phyloP scores from a whole-genome alignment of 2,797 vertebrate species.

The Epinephelus malabaricus region DNA sequence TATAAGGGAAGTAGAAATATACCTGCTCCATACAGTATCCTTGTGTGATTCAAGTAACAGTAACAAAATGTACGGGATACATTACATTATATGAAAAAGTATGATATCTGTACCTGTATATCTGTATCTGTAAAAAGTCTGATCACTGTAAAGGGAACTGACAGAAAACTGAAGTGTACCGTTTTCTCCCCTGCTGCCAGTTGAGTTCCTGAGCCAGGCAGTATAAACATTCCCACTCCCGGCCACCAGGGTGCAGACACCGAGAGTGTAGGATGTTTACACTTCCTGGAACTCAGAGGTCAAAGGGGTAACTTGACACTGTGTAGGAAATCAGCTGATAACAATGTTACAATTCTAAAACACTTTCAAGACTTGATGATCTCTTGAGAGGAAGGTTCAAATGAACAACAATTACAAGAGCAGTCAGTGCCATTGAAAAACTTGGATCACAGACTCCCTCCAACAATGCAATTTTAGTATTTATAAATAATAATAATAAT shows the following conservation, averaged over 20 bases:
- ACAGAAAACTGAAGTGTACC: background rate
- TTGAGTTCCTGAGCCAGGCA: constrained; percentile 89
- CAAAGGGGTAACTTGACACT: constrained; percentile 27
- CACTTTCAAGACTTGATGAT: background rate
- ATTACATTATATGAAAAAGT: background rate
- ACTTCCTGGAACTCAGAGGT: constrained; percentile 91
- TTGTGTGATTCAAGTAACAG: background rate
- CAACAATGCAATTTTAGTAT: too few relatives aligned
- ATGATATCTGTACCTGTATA: background rate
- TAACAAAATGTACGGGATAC: background rate
- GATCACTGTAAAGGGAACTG: background rate
- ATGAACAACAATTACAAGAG: background rate
- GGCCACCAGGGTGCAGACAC: constrained; percentile 92
- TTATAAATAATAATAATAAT: too few relatives aligned
- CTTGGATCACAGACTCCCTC: too few relatives aligned
- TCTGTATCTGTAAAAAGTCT: too few relatives aligned
- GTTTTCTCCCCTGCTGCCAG: background rate
- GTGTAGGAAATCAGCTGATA: background rate
- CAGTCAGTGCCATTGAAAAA: too few relatives aligned
- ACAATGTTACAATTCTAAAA: background rate
- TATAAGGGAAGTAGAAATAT: background rate
- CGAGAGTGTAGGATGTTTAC: constrained; percentile 99
- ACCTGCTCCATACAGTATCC: background rate
- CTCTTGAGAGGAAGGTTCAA: too few relatives aligned
- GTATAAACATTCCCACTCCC: constrained; percentile 99